Conservation (phyloP, 1,140 invertebrate genomes). For the Laupala kohalensis region DNA sequence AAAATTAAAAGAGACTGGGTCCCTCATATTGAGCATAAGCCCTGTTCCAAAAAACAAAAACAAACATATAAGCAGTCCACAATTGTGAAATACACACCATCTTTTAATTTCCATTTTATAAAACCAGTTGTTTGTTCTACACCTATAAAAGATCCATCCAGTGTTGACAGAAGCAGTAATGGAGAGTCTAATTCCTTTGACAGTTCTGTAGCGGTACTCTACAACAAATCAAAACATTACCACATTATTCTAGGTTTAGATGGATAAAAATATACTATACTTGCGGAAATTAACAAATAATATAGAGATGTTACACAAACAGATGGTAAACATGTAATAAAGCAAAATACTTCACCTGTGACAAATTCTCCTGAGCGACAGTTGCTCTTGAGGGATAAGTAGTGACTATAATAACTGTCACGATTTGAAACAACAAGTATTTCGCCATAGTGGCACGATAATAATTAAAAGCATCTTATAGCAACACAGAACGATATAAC, state of each 20-base stretch:
- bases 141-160: conserved; percentile 79
- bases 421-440: too few species aligned
- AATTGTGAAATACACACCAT: conserved; percentile 67
- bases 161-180: conserved; percentile 73
- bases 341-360: neutral
- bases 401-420: too few species aligned
- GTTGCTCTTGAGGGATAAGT: too few species aligned
- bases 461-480: neutral
- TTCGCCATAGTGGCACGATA: too few species aligned
- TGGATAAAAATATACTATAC: neutral
- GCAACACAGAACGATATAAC: neutral
- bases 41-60: too few species aligned
- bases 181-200: conserved; percentile 37
- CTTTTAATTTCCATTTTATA: conserved; percentile 78
- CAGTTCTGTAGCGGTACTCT: neutral
- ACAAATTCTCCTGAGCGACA: neutral
- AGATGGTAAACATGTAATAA: neutral
- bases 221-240: neutral
- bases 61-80: too few species aligned
- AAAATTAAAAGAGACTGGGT: too few species aligned
- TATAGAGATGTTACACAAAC: neutral
- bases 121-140: conserved; percentile 69
- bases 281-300: neutral
- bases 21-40: too few species aligned
- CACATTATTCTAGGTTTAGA: neutral